Evolutionary conservation across 2,797 vertebrate species (phyloP).

Genomic region (Mareca penelope): DNA sequence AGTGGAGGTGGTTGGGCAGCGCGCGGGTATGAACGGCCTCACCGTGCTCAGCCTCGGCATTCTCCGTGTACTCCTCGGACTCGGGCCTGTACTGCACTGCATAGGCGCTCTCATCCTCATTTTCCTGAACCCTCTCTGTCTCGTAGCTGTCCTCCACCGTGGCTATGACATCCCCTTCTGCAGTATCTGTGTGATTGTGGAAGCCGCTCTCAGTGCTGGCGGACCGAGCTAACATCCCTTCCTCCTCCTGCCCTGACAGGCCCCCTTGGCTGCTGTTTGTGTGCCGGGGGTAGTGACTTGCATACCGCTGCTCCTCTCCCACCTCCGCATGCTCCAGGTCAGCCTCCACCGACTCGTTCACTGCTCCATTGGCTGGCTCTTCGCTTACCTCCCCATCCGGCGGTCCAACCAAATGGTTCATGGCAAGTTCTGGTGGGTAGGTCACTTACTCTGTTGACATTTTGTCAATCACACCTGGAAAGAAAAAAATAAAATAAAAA

Average conservation of each 20-base stretch:
- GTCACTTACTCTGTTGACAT: conserved; percentile 79
- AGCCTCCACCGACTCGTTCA: conserved; percentile 87
- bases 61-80: conserved; percentile 90
- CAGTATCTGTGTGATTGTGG: conserved; percentile 94
- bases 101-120: conserved; percentile 84
- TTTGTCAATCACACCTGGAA: conserved; percentile 67
- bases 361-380: conserved; percentile 77
- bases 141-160: conserved; percentile 80
- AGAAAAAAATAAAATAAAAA: background rate
- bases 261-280: conserved; percentile 78
- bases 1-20: conserved; percentile 83
- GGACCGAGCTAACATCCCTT: conserved; percentile 87
- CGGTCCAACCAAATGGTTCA: conserved; percentile 85
- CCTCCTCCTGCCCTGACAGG: conserved; percentile 80
- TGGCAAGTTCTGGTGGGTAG: conserved; percentile 73
- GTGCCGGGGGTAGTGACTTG: conserved; percentile 76
- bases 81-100: conserved; percentile 87
- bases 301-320: conserved; percentile 77
- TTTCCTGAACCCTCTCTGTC: conserved; percentile 79
- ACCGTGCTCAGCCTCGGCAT: conserved; percentile 87
- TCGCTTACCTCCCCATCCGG: conserved; percentile 81
- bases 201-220: conserved; percentile 96
- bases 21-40: conserved; percentile 78
- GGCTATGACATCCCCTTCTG: conserved; percentile 88
- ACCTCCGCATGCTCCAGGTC: conserved; percentile 81